Evolutionary conservation across 2,113 vertebrate genomes (phyloP), one percentile per base, ranked within the genome.

Genomic region (Gnathonemus echidnorhynchus): DNA sequence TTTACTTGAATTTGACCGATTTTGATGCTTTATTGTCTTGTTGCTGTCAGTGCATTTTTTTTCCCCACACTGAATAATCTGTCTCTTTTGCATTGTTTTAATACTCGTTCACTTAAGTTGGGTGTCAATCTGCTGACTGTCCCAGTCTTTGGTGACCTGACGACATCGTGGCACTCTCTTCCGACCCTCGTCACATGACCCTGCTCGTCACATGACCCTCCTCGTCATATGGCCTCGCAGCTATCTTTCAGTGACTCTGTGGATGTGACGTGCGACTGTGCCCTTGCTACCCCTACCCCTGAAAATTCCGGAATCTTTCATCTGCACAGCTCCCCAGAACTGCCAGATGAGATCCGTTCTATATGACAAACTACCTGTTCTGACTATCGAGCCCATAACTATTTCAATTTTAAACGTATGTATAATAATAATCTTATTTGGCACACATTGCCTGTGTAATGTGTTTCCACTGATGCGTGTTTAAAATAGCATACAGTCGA

Each of bases 401-500:
- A 42, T 80, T 80, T 80, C 31, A 80, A 42, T 80, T 80, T 80
- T 80, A 42, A 80, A 80, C 15, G 6, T 85, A 85, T 48, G 45
- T 48, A 85, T 53, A 53, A 53, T 52, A 31, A 58, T 42, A 88
- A 46, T 31, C n/a, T 19, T 88, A 17, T 62, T 42, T 66, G 87
- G 87, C 17, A 42, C 17, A 45, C 35, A 35, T 10, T 52, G 86
- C 49, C 27, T 87, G 48, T 70, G 46, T 45, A 52, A 52, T 53
- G 48, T 87, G 86, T 50, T 87, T 27, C 49, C 27, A 53, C 49
- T 58, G 31, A 62, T 45, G 31, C 93, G 93, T 92, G 92, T 94
- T 93, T 92, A 93, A 93, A 91, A 48, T 92, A 53, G 88, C 92
- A 35, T 39, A 91, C 87, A 52, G 89, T 91, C 92, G 92, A 88